A percentile compares a stretch with the other conserved stretches of the same genome.
phyloP scores from a whole-genome alignment of 2,888 invertebrate genomes.

The Dasypogon diadema region DNA sequence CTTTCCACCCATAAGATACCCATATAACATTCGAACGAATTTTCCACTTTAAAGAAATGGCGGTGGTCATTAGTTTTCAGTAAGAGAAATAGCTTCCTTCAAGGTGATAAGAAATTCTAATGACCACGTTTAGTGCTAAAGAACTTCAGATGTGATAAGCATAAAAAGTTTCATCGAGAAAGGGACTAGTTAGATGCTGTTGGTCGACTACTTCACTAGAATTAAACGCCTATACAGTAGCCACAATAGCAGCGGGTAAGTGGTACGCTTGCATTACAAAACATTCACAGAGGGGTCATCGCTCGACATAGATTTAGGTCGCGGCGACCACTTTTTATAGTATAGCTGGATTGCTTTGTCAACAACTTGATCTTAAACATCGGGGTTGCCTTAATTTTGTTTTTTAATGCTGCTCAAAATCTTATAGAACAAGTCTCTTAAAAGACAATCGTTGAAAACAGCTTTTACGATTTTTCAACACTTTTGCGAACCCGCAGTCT shows the following conservation, averaged over 20 bases:
- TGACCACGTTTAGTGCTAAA: slow-evolving; percentile 26
- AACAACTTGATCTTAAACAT: slow-evolving; percentile 37
- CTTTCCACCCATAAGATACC: no score
- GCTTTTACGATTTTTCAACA: not conserved
- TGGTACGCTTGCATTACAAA: slow-evolving; percentile 28
- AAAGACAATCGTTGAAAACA: not conserved
- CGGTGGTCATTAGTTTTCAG: slow-evolving; percentile 8
- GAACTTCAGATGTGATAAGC: slow-evolving; percentile 7
- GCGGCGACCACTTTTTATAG: slow-evolving; percentile 14
- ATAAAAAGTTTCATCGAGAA: slow-evolving; percentile 12
- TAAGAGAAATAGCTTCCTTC: slow-evolving; percentile 16
- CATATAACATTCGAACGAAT: not conserved
- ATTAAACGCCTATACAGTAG: not conserved
- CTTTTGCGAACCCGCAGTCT: not conserved
- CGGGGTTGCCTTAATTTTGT: not conserved
- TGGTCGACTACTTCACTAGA: not conserved
- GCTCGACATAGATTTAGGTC: slow-evolving; percentile 38
- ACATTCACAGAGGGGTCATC: slow-evolving; percentile 31
- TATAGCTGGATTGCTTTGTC: slow-evolving; percentile 32
- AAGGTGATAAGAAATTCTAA: slow-evolving; percentile 40
- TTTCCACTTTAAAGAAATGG: not conserved
- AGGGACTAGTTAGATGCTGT: not conserved
- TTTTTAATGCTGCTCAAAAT: not conserved
- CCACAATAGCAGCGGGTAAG: not conserved
- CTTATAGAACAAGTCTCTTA: not conserved